phyloP scores from a whole-genome alignment of 2,113 vertebrate genomes.

The Saccopteryx leptura region DNA sequence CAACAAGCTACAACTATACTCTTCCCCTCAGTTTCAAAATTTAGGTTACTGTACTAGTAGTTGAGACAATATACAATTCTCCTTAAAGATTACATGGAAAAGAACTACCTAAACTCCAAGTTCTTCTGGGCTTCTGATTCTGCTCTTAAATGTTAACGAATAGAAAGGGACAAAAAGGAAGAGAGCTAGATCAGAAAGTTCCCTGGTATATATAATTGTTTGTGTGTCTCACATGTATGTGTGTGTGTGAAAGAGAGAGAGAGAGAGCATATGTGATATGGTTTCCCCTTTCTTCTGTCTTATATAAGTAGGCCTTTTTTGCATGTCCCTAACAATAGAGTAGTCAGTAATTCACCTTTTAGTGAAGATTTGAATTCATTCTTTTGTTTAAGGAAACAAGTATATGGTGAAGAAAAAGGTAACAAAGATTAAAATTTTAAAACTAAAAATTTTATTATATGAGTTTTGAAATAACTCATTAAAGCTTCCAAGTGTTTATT shows the following conservation, averaged over 20 bases:
- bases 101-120: not conserved
- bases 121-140: slow-evolving; percentile 17
- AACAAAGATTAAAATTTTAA: not conserved
- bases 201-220: not conserved
- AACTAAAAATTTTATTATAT: not conserved
- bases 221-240: not conserved
- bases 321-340: not conserved
- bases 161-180: not conserved
- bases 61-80: not conserved
- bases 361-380: not conserved
- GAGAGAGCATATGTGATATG: rapidly evolving
- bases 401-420: not conserved
- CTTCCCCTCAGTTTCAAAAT: not conserved
- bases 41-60: not conserved
- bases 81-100: not conserved
- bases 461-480: slow-evolving; percentile 9
- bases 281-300: not conserved
- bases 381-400: not conserved
- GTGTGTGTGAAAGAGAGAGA: not conserved
- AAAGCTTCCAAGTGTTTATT: not conserved
- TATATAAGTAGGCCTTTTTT: not conserved
- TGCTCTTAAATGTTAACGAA: not conserved
- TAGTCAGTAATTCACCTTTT: not conserved
- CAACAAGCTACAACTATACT: not conserved
- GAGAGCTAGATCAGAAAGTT: not conserved